A percentile compares a stretch with the other conserved stretches of the same genome.
Conservation (phyloP, 23 tunicate species). For the Phallusia fumigata region DNA sequence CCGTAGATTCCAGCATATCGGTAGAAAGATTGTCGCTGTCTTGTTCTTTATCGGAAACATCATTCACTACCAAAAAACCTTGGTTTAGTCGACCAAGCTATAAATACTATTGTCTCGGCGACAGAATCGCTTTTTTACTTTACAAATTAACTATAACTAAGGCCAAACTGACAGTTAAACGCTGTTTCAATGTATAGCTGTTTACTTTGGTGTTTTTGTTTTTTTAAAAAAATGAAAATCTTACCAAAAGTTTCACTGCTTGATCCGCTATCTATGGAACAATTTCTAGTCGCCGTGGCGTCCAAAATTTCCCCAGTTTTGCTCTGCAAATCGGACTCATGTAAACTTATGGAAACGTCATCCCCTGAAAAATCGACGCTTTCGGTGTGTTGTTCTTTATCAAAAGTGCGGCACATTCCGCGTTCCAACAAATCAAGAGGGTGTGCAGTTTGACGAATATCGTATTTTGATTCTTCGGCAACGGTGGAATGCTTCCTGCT, state of each 20-base stretch:
- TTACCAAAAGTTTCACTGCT: neutral
- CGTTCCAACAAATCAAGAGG: neutral
- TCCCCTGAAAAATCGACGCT: too few species aligned
- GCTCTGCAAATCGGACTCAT: neutral
- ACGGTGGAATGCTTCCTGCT: neutral
- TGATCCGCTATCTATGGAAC: neutral
- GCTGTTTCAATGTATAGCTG: too few species aligned
- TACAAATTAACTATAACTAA: too few species aligned
- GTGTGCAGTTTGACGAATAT: neutral
- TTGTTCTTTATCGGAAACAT: neutral
- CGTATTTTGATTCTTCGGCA: neutral
- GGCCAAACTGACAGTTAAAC: too few species aligned
- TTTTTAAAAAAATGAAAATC: too few species aligned
- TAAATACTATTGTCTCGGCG: too few species aligned
- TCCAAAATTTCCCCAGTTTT: neutral
- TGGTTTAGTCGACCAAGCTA: too few species aligned
- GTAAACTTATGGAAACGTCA: too few species aligned
- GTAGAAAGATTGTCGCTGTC: neutral
- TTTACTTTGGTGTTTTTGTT: too few species aligned
- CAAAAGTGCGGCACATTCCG: neutral
- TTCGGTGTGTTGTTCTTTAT: neutral
- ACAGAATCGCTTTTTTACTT: too few species aligned
- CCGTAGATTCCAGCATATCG: neutral
- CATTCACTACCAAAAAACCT: neutral
- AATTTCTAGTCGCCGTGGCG: neutral